phyloP scores from a whole-genome alignment of 2,797 vertebrate genomes.

The Notamacropus eugenii region DNA sequence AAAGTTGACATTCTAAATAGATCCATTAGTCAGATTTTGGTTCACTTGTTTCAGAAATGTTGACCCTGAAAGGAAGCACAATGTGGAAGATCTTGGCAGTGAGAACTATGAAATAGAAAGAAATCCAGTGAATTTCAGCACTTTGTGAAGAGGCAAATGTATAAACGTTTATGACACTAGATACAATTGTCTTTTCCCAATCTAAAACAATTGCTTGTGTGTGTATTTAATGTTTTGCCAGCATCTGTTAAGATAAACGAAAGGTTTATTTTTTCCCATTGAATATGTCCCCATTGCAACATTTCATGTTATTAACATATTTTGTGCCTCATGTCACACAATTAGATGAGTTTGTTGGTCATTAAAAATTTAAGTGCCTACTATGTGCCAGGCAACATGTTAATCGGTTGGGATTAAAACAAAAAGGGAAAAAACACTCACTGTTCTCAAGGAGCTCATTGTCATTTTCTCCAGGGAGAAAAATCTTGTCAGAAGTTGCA shows the following conservation, averaged over 20 bases:
- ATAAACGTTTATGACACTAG: slow-evolving; percentile 13
- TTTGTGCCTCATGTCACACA: neutral
- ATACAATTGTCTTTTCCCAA: neutral
- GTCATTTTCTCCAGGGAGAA: neutral
- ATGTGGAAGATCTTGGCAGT: slow-evolving; percentile 34
- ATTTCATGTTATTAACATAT: slow-evolving; percentile 5
- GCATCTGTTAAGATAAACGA: slow-evolving; percentile 5
- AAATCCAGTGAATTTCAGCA: slow-evolving; percentile 69
- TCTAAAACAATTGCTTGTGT: neutral
- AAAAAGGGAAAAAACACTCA: neutral
- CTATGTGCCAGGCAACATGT: neutral
- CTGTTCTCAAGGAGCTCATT: slow-evolving; percentile 2
- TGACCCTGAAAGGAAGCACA: slow-evolving; percentile 55
- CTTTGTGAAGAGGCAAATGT: slow-evolving; percentile 79
- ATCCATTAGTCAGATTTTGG: slow-evolving; percentile 38
- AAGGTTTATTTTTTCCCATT: slow-evolving; percentile 2
- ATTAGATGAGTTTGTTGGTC: neutral
- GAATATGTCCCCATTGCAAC: neutral
- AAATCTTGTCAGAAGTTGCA: too few species aligned
- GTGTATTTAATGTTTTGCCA: neutral
- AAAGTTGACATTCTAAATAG: slow-evolving; percentile 1
- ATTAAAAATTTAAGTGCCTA: neutral
- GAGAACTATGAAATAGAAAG: slow-evolving; percentile 65
- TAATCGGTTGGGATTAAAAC: neutral
- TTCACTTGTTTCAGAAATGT: slow-evolving; percentile 73